Base-by-base conservation (phyloP, 2,797 vertebrate species). In the Megalops cyprinoides region DNA sequence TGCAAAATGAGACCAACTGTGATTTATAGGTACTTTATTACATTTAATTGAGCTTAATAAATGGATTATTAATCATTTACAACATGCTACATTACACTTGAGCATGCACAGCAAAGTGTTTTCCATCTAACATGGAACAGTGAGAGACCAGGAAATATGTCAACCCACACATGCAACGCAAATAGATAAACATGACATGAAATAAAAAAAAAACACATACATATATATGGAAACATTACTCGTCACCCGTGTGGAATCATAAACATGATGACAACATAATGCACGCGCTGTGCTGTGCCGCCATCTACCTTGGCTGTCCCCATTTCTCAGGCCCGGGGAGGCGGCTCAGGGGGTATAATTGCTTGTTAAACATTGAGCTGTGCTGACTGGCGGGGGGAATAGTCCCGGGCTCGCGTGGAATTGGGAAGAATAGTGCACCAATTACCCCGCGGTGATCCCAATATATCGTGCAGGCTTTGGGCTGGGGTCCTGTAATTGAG, bases 401-500 rank as follows among this genome's bases (percentile, higher is more conserved):
- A 74, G 65, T 60, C 67, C 83, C 60, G 74, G n/a, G 85, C 80
- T 85, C 74, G 78, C 44, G 42, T 34, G 60, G 84, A 84, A 88
- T 67, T 87, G 84, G 69, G 83, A 76, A 81, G 69, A 84, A 85
- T 76, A 80, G 81, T 82, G 56, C 60, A 58, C 82, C 79, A 84
- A 80, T 87, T 80, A 77, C 78, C 71, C 76, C 37, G 37, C 46
- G 82, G 82, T 85, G 82, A 82, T 86, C 84, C 86, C 84, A 85
- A 82, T 84, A 84, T 74, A 82, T 58, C 69, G 74, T 76, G 42
- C 78, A 51, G 69, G 78, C 42, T 84, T 58, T 82, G 76, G 86
- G 83, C 81, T 65, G 79, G 60, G 79, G 77, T 53, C 67, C 83
- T 76, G 86, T 87, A 86, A 90, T 87, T 86, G 86, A 86, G 83